Percentiles rank a stretch among this genome's conserved stretches.
These are phyloP conservation scores for Phrynocephalus vlangalii DNA, from an alignment of 2,797 vertebrate genomes.

Conservation along the genomic window DNA sequence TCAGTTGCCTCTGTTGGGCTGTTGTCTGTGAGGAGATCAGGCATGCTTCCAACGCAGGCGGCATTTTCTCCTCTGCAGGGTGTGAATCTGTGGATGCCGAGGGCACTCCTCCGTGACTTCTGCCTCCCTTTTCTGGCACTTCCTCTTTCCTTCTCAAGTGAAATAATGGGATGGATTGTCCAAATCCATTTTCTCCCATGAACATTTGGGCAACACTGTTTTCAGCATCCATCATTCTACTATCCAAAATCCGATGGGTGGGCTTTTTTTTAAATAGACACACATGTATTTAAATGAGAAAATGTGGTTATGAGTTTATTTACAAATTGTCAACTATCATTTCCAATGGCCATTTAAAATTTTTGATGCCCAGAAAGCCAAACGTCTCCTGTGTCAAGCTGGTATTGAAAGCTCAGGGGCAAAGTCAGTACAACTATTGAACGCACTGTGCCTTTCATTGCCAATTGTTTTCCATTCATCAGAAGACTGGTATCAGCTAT, in stretches of 20 bases:
- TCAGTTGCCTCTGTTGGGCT: background rate
- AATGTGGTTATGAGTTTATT: background rate
- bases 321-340: slow-evolving; percentile 7
- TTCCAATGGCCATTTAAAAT: background rate
- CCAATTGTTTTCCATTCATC: background rate
- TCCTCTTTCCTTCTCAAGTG: background rate
- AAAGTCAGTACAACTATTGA: background rate
- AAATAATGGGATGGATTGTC: slow-evolving; percentile 19
- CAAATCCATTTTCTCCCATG: slow-evolving; percentile 26
- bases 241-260: slow-evolving; percentile 27
- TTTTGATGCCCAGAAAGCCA: background rate
- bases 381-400: background rate
- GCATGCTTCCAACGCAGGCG: background rate
- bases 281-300: slow-evolving; percentile 11
- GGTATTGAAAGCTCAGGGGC: background rate
- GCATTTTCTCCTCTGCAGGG: background rate
- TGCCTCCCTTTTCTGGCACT: slow-evolving; percentile 23
- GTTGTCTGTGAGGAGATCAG: background rate
- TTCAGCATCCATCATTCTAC: background rate
- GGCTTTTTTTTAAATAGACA: background rate
- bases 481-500: background rate
- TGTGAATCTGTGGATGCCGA: slow-evolving; percentile 29
- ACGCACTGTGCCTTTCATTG: background rate
- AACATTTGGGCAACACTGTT: slow-evolving; percentile 17
- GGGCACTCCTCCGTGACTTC: slow-evolving; percentile 19